Base-by-base conservation (phyloP, 2,888 invertebrate species). In the Drosophila flavopinicola region DNA sequence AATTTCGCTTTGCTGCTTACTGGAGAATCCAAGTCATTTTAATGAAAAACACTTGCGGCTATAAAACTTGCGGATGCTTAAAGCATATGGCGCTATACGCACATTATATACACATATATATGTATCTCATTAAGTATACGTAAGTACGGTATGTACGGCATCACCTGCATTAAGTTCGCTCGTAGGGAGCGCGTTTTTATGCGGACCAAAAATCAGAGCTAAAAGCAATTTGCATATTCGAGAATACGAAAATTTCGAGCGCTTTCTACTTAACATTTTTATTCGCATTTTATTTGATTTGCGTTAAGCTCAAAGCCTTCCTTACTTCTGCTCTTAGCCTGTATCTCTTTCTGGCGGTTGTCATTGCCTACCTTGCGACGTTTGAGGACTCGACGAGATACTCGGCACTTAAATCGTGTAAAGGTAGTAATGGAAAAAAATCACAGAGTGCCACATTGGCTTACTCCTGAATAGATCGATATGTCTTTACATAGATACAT, bases 271-370 rank as follows among this genome's bases (percentile, higher is more conserved):
- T 67, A 66, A 61, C 64, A 78, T 78, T 78, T 83, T 79, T 80
- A 74, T 76, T 74, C 57, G 61, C 60, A 53, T 78, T 75, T 75
- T 71, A 75, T 84, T 83, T 76, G 70, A 76, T 78, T 82, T 76
- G 49, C 54, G 58, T 52, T 54, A 41, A 67, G 64, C 75, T 48
- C 42, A 68, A 48, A 68, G 51, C 29, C 38, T 42, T 38, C 9
- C 17, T 39, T 35, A n/a, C 7, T 11, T 15, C 10, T 9, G 15
- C n/a, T 9, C 7, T 10, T n/a, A 9, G 20, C 25, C 32, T 41
- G 17, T 44, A 33, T 38, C 61, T 30, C 35, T 51, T 45, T 13
- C 53, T 11, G 20, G 23, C 2, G 11, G 32, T 35, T 41, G 33
- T 23, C 33, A 37, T 42, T 60, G 58, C 56, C 54, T 53, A 71